Evolutionary conservation across 2,888 invertebrate genomes (phyloP).

Genomic region (Brenthis ino): DNA sequence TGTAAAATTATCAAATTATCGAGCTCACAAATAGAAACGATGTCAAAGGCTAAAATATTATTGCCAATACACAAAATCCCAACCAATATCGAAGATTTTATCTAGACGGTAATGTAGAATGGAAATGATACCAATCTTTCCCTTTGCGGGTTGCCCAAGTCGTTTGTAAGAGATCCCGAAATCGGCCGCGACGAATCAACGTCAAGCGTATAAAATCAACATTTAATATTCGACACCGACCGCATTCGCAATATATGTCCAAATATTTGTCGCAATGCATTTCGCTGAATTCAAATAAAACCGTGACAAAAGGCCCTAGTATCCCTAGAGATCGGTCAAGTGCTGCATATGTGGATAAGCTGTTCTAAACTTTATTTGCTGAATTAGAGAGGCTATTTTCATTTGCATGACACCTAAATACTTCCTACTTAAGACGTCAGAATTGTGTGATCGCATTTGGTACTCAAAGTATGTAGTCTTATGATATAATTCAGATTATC

Average conservation of each 20-base stretch:
- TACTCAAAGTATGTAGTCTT: conserved; percentile 46
- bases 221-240: conserved; percentile 76
- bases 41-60: conserved; percentile 16
- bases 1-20: not conserved
- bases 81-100: conserved; percentile 33
- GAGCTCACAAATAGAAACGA: not conserved
- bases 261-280: conserved; percentile 79
- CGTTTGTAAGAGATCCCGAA: conserved; percentile 54
- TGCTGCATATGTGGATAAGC: conserved; percentile 35
- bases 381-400: conserved; percentile 19
- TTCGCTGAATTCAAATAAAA: conserved; percentile 77
- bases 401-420: conserved; percentile 12
- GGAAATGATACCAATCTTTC: conserved; percentile 31
- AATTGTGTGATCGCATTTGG: conserved; percentile 46
- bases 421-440: conserved; percentile 43
- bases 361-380: conserved; percentile 38
- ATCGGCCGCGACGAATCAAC: conserved; percentile 64
- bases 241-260: conserved; percentile 74
- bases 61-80: conserved; percentile 21
- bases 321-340: conserved; percentile 77
- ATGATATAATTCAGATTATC: conserved; percentile 50
- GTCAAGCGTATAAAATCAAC: conserved; percentile 63
- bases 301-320: conserved; percentile 74
- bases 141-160: conserved; percentile 43
- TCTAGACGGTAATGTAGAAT: conserved; percentile 28